phyloP scores from a whole-genome alignment of 2,797 vertebrate species.

The Aythya fuligula region DNA sequence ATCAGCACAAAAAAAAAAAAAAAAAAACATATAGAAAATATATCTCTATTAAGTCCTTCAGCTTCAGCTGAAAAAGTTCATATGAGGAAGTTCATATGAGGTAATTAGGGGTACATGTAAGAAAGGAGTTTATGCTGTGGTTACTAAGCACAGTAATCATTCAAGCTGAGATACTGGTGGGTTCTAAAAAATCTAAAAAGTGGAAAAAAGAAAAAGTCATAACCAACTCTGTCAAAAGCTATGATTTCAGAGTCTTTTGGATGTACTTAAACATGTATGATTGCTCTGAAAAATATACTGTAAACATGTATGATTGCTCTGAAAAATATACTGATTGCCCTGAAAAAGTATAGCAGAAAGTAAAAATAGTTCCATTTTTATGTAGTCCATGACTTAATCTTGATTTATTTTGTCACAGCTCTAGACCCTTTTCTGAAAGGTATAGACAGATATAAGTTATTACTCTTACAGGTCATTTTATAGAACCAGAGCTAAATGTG shows the following conservation, averaged over 20 bases:
- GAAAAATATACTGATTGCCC: not conserved
- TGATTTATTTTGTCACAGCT: not conserved
- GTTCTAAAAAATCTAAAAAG: not conserved
- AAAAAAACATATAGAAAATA: not conserved
- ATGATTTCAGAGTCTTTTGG: not conserved
- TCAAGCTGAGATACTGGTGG: not conserved
- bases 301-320: not conserved
- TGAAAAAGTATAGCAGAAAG: not conserved
- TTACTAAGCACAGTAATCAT: not conserved
- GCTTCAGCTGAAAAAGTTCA: not conserved
- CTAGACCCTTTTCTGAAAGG: not conserved
- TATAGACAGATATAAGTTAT: not conserved
- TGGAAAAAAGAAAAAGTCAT: accelerated
- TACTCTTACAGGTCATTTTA: not conserved
- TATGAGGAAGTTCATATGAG: not conserved
- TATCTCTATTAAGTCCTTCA: not conserved
- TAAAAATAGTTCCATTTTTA: not conserved
- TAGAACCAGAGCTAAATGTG: not conserved
- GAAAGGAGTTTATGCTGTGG: not conserved
- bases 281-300: not conserved
- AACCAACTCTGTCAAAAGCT: not conserved
- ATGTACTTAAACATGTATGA: not conserved
- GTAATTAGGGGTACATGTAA: accelerated
- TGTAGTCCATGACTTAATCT: not conserved
- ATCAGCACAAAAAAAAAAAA: not conserved